Base-by-base conservation (phyloP, 2,888 invertebrate genomes). In the Eupithecia inturbata region DNA sequence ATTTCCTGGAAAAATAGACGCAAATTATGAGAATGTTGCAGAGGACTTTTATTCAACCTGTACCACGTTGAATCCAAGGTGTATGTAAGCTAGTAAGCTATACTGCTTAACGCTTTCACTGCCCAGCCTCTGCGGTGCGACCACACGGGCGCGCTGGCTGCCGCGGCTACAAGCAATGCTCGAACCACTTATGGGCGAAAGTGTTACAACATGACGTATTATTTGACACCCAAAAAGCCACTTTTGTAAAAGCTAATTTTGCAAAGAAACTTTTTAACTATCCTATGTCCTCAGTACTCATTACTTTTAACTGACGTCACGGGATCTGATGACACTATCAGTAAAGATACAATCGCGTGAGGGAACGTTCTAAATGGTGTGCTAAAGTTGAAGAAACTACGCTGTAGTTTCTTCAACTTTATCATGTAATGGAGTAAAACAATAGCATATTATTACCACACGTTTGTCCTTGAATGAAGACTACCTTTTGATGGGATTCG, bases 271-370 rank as follows among this genome's bases (percentile, higher is more conserved):
- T 1, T 14, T n/a, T 12, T 3, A 62, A 1, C 19, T 62, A 63
- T 0, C 33, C 19, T 19, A 9, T 19, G 28, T 28, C 28, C 10
- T 64, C 57, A 26, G 63, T 10, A 41, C 7, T 6, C n/a, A n/a
- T n/a, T 66, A 22, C 39, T 31, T 31, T 5, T 5, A 36, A 7
- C 22, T n/a, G 53, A 73, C 71, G 73, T 76, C 71, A 73, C 69
- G 16, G 68, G 70, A 41, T 19, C 19, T 5, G 57, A 3, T 36
- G 36, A n/a, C n/a, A 36, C n/a, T 72, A 69, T 76, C 68, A 26
- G 69, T 49, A 16, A 33, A n/a, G 68, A 19, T 49, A 62, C 49
- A 67, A 71, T 36, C n/a, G 60, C 67, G 36, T 36, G 57, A 57
- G 66, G 39, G 66, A 66, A 66, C 26, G 66, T 39, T 66, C 66